Evolutionary conservation across 2,888 invertebrate genomes (phyloP).

Genomic region (Limnephilus auricula): DNA sequence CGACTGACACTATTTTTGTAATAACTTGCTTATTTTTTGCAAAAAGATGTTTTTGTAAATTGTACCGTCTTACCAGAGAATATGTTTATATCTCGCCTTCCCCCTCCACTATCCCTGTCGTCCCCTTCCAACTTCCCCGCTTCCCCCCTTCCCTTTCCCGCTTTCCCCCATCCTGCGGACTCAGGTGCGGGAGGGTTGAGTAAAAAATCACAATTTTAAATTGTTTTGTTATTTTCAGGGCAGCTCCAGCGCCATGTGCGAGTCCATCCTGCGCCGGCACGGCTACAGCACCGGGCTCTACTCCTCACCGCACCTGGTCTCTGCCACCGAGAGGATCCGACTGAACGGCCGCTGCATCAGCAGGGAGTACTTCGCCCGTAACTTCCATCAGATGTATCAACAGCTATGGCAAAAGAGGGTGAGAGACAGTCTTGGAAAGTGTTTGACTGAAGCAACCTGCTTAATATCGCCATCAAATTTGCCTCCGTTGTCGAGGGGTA

Average conservation of each 20-base stretch:
- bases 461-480: no score
- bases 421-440: neutral
- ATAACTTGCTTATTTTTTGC: no score
- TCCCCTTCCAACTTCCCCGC: no score
- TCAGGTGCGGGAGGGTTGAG: no score
- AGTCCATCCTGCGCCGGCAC: constrained; percentile 90
- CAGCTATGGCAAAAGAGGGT: constrained; percentile 72
- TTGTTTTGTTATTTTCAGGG: constrained; percentile 75
- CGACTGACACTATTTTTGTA: no score
- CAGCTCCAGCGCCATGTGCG: constrained; percentile 95
- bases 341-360: constrained; percentile 90
- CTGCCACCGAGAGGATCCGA: constrained; percentile 93
- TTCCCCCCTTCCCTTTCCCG: no score
- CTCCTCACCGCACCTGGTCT: constrained; percentile 96
- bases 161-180: no score
- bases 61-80: no score
- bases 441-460: neutral
- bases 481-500: no score
- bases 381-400: constrained; percentile 91
- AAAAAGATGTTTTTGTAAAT: no score
- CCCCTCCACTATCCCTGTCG: no score
- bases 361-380: constrained; percentile 83
- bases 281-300: constrained; percentile 95
- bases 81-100: no score
- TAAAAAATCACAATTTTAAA: neutral